Base-by-base conservation (phyloP, 2,888 invertebrate species). In the Monochamus alternatus region DNA sequence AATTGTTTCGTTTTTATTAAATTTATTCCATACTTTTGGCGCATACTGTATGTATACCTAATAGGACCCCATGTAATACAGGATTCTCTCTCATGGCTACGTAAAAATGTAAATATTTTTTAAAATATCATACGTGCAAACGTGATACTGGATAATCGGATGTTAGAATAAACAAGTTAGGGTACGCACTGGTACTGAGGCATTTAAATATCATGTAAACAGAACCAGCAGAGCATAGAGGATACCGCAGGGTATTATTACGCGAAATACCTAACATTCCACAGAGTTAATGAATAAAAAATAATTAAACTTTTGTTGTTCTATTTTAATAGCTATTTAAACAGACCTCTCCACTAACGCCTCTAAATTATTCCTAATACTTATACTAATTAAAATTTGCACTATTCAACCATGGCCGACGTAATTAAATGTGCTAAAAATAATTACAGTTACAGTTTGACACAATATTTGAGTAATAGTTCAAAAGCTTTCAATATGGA, bases 121-220 rank as follows among this genome's bases (percentile, higher is more conserved):
- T 55, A 14, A 55, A 55, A 52, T 52, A 12, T 1, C 47, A 47
- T 47, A 2, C 47, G 47, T 47, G 47, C 2, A 3, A 51, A 10
- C 51, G 10, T 51, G 3, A 3, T 55, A 55, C 14, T 52, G 12
- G 52, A n/a, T 52, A 55, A n/a, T 55, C n/a, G n/a, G 55, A n/a
- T 22, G 12, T 5, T 8, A 55, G 55, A 55, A 55, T 10, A 55
- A 55, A 55, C n/a, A 55, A 55, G 55, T 55, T 47, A 47, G 47
- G 47, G 12, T 47, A 47, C 47, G 47, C 47, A 44, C 3, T 62
- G 60, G 60, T 38, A 38, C 31, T 38, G n/a, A n/a, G 38, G 38
- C 30, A 51, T 66, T 66, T 31, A 67, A 32, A 38, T 55, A 67
- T n/a, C 51, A 67, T 32, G 58, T 67, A 67, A 67, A 67, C 67